phyloP scores from a whole-genome alignment of 2,888 invertebrate species.

The Escarpia spicata region DNA sequence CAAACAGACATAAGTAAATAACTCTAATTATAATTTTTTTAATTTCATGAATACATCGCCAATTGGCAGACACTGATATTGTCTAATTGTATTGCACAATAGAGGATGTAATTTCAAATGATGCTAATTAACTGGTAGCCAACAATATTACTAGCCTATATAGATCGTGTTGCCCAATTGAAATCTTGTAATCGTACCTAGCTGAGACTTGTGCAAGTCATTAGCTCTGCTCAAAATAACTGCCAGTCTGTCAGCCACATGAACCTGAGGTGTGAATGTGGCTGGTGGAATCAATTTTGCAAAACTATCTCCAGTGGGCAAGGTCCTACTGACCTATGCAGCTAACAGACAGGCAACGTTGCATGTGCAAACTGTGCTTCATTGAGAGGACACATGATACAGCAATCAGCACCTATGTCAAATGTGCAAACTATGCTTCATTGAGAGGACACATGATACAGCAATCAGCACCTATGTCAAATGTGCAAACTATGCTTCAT shows the following conservation, averaged over 20 bases:
- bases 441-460: too few relatives aligned
- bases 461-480: too few relatives aligned
- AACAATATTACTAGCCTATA: neutral
- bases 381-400: too few relatives aligned
- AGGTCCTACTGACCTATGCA: neutral
- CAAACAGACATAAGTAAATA: too few relatives aligned
- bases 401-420: too few relatives aligned
- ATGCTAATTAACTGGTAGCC: neutral
- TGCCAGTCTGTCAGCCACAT: neutral
- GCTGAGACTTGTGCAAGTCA: neutral
- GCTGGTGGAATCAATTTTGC: neutral
- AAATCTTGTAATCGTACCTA: neutral
- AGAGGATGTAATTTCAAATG: neutral
- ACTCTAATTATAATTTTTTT: too few relatives aligned
- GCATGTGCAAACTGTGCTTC: neutral
- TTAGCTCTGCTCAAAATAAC: neutral
- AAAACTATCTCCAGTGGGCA: neutral
- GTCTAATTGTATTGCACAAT: neutral
- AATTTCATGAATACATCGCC: too few relatives aligned
- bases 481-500: too few relatives aligned
- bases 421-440: too few relatives aligned
- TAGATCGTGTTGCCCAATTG: neutral
- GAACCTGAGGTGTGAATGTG: neutral
- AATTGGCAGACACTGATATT: too few relatives aligned
- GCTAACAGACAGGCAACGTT: neutral